Evolutionary conservation across 2,797 vertebrate genomes (phyloP).

Genomic region (Hippopotamyrus pictus): DNA sequence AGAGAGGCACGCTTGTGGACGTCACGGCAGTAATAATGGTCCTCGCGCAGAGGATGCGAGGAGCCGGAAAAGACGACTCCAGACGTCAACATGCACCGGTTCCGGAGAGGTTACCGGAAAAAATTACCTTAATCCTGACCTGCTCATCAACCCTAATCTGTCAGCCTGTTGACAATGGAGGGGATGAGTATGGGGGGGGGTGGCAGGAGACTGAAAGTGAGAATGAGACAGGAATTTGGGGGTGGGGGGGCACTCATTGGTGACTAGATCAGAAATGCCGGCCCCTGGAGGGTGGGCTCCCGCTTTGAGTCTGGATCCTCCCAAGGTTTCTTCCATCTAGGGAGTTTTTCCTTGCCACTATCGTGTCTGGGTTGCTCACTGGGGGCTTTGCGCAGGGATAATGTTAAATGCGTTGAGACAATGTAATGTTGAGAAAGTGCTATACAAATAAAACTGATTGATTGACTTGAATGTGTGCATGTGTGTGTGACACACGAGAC

Average conservation of each 20-base stretch:
- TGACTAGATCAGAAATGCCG: slow-evolving; percentile 21
- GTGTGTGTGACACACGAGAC: slow-evolving; percentile 20
- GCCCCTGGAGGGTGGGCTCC: neutral
- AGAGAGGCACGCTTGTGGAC: neutral
- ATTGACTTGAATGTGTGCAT: slow-evolving; percentile 27
- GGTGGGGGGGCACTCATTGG: neutral
- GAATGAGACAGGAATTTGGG: neutral
- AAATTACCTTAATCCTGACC: neutral
- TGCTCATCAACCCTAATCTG: neutral
- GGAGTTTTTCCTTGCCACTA: neutral
- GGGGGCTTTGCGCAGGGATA: neutral
- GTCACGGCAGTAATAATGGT: neutral
- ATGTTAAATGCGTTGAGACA: neutral
- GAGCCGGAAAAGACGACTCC: neutral
- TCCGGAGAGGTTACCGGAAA: neutral
- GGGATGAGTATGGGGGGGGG: neutral
- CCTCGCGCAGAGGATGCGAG: neutral
- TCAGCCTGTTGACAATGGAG: neutral
- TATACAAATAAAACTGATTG: slow-evolving; percentile 4
- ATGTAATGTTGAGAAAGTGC: neutral
- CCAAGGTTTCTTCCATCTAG: neutral
- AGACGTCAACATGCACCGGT: neutral
- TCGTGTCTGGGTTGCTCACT: neutral
- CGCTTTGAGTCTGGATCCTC: neutral
- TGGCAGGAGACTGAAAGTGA: slow-evolving; percentile 25